phyloP scores from a whole-genome alignment of 2,113 vertebrate genomes.

The Festucalex cinctus region DNA sequence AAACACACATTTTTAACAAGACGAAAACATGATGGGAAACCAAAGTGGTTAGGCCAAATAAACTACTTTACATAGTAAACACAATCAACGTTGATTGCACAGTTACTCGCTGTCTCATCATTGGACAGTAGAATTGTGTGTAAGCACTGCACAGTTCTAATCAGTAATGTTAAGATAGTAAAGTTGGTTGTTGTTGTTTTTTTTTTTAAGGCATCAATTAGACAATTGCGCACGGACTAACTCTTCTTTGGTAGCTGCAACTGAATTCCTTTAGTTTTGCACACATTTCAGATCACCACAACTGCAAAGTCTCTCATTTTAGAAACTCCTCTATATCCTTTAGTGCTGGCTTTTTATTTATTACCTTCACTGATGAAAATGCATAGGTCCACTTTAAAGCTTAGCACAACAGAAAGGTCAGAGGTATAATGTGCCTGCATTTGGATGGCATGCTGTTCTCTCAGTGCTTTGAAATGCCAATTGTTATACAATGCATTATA shows the following conservation, averaged over 20 bases:
- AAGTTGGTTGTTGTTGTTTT: not conserved
- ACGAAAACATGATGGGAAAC: not conserved
- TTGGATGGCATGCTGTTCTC: constrained; percentile 7
- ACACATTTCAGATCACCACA: constrained; percentile 12
- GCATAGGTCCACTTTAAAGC: constrained; percentile 5
- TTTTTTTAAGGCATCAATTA: no score
- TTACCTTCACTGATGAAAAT: constrained; percentile 1
- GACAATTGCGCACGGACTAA: not conserved
- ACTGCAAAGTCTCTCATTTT: constrained; percentile 9
- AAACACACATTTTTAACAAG: not conserved
- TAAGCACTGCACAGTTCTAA: not conserved
- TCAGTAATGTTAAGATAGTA: not conserved
- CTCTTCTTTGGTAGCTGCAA: constrained; percentile 8
- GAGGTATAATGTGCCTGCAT: constrained; percentile 4
- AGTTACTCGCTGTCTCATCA: not conserved
- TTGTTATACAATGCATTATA: constrained; percentile 19
- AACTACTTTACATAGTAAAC: not conserved
- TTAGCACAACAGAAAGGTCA: constrained; percentile 18
- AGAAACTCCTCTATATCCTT: not conserved
- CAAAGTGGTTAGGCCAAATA: not conserved
- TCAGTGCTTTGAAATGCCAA: constrained; percentile 11
- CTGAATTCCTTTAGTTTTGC: constrained; percentile 23
- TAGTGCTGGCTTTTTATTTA: constrained; percentile 27
- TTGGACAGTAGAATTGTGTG: no score
- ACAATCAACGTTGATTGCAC: not conserved